Evolutionary conservation across 2,888 invertebrate genomes (phyloP).

Genomic region (Phortica magna): DNA sequence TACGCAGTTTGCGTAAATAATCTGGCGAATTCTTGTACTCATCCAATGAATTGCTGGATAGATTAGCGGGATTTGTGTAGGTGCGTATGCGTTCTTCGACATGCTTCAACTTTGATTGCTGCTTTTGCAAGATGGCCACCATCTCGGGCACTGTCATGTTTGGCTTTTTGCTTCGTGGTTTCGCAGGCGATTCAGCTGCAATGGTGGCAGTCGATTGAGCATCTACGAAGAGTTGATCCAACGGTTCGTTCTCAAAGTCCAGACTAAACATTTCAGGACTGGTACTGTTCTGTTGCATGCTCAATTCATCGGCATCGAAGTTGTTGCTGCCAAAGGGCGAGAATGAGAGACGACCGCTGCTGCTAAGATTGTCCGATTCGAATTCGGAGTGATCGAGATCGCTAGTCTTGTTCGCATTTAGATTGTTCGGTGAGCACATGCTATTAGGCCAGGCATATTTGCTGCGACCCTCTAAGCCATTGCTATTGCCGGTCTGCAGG

Average conservation of each 20-base stretch:
- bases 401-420: conserved; percentile 64
- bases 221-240: conserved; percentile 71
- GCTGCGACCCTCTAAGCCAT: conserved; percentile 67
- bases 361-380: conserved; percentile 60
- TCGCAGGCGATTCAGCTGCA: not conserved
- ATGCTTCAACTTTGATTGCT: conserved; percentile 60
- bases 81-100: conserved; percentile 62
- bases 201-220: not conserved
- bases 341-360: conserved; percentile 60
- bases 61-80: conserved; percentile 52
- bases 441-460: conserved; percentile 70
- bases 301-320: conserved; percentile 30
- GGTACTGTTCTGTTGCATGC: not conserved
- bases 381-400: conserved; percentile 70
- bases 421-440: conserved; percentile 39
- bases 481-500: conserved; percentile 65
- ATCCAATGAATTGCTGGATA: conserved; percentile 49
- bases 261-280: conserved; percentile 61
- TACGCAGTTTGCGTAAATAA: conserved; percentile 61
- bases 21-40: conserved; percentile 60
- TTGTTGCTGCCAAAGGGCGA: conserved; percentile 55
- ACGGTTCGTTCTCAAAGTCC: conserved; percentile 68
- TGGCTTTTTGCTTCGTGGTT: not conserved
- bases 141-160: conserved; percentile 56
- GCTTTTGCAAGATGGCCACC: conserved; percentile 62